phyloP scores from a whole-genome alignment of 2,113 vertebrate species.

The Pseudorhombus dupliciocellatus region DNA sequence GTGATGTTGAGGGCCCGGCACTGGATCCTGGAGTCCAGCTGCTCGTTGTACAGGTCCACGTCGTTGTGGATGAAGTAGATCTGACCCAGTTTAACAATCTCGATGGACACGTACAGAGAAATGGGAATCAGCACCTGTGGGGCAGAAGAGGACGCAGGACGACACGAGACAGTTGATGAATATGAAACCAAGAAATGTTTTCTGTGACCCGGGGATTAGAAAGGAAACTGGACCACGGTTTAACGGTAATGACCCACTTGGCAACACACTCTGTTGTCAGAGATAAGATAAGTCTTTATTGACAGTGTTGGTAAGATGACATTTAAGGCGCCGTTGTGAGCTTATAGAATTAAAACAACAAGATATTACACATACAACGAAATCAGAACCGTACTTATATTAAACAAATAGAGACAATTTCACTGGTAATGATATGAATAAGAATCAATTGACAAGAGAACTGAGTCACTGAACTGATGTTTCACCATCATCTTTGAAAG shows the following conservation, averaged over 20 bases:
- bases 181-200: not conserved
- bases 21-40: slow-evolving; percentile 85
- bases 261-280: too few species aligned
- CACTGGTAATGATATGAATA: too few species aligned
- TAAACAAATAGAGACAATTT: too few species aligned
- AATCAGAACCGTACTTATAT: too few species aligned
- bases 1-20: slow-evolving; percentile 94
- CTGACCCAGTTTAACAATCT: slow-evolving; percentile 95
- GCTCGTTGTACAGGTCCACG: slow-evolving; percentile 87
- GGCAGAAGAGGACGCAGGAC: slow-evolving; percentile 8
- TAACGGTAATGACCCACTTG: not conserved
- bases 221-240: not conserved
- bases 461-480: too few species aligned
- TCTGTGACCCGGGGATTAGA: not conserved
- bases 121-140: slow-evolving; percentile 94
- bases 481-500: too few species aligned
- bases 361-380: too few species aligned
- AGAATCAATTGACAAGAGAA: too few species aligned
- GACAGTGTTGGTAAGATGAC: too few species aligned
- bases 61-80: slow-evolving; percentile 96
- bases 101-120: slow-evolving; percentile 96
- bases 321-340: too few species aligned
- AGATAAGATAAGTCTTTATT: too few species aligned
- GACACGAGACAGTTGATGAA: not conserved
- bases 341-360: too few species aligned